Evolutionary conservation across 2,888 invertebrate species (phyloP).

Genomic region (Dermolepida albohirtum): DNA sequence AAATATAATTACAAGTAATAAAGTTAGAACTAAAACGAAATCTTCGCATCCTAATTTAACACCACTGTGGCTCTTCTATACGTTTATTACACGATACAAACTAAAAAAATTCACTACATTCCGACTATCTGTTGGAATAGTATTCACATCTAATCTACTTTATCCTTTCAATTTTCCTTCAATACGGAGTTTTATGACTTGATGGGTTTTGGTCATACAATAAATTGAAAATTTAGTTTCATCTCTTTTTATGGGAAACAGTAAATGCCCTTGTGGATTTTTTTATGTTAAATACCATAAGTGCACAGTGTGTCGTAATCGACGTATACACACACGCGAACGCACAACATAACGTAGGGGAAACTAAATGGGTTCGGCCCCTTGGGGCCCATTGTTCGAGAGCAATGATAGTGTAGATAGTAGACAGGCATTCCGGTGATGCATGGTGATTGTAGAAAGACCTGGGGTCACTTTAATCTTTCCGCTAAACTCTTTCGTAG

Average conservation of each 20-base stretch:
- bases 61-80: too few species aligned
- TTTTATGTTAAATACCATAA: constrained; percentile 2
- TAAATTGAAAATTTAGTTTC: constrained; percentile 9
- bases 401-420: constrained; percentile 42
- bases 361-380: constrained; percentile 39
- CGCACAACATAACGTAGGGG: constrained; percentile 10
- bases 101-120: background rate
- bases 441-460: constrained; percentile 45
- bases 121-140: constrained; percentile 2
- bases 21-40: too few species aligned
- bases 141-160: constrained; percentile 1
- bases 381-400: constrained; percentile 43
- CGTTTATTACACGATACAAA: too few species aligned
- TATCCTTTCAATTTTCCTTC: constrained; percentile 3
- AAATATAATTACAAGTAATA: too few species aligned
- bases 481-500: constrained; percentile 32
- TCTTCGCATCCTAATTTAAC: too few species aligned
- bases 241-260: constrained; percentile 11
- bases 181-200: constrained; percentile 8
- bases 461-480: constrained; percentile 47
- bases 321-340: constrained; percentile 8
- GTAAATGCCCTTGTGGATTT: background rate
- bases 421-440: constrained; percentile 45
- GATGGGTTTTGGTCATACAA: background rate
- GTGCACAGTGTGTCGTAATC: background rate